Conservation (phyloP, 2,888 invertebrate species). For the Erebia aethiops region DNA sequence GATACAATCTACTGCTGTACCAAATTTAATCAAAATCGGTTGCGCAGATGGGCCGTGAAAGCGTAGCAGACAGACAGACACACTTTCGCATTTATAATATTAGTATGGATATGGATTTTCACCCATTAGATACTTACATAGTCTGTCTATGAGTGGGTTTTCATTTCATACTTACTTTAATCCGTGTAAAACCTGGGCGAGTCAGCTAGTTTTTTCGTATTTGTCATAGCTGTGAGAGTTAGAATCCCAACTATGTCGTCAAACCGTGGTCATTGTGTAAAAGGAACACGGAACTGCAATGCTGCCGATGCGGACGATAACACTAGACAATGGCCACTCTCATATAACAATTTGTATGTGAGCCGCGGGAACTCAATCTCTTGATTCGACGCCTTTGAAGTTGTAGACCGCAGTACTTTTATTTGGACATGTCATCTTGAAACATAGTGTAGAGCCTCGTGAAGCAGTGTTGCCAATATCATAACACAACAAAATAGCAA, state of each 20-base stretch:
- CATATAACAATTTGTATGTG: slow-evolving; percentile 75
- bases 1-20: too few species aligned
- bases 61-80: too few species aligned
- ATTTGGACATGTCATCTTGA: slow-evolving; percentile 43
- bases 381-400: slow-evolving; percentile 52
- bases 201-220: neutral
- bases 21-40: too few species aligned
- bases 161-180: too few species aligned
- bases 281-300: slow-evolving; percentile 56
- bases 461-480: too few species aligned
- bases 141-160: too few species aligned
- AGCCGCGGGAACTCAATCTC: slow-evolving; percentile 69
- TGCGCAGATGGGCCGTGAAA: too few species aligned
- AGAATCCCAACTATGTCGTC: neutral
- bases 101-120: too few species aligned
- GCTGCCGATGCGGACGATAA: slow-evolving; percentile 53
- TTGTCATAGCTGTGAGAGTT: neutral
- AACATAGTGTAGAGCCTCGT: neutral
- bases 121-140: too few species aligned
- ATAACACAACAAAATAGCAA: too few species aligned
- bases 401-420: slow-evolving; percentile 3
- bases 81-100: too few species aligned
- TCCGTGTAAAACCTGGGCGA: too few species aligned
- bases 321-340: slow-evolving; percentile 62
- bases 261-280: slow-evolving; percentile 16